Conservation (phyloP, 1,140 invertebrate genomes). For the Aphaenogaster ashmeadi region DNA sequence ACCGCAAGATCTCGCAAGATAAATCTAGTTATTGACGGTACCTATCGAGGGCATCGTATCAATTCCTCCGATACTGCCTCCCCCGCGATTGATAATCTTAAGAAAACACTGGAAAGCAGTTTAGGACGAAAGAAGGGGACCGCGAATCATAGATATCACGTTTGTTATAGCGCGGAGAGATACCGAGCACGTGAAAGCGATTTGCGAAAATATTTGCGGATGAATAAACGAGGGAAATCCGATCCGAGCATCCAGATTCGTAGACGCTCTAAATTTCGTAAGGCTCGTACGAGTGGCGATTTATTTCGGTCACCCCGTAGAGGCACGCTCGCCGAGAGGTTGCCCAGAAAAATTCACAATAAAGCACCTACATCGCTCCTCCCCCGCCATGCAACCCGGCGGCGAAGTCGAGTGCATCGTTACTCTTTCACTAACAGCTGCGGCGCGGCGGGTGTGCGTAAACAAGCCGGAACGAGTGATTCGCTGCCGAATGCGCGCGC, state of each 20-base stretch:
- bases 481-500: slow-evolving; percentile 31
- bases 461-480: slow-evolving; percentile 34
- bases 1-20: slow-evolving; percentile 16
- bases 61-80: background rate
- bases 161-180: background rate
- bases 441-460: slow-evolving; percentile 31
- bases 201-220: background rate
- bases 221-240: background rate
- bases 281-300: background rate
- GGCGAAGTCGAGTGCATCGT: slow-evolving; percentile 25
- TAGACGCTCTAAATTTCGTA: slow-evolving; percentile 18
- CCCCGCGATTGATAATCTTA: slow-evolving; percentile 12
- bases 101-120: background rate
- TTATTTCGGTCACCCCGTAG: slow-evolving; percentile 47
- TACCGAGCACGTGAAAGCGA: background rate
- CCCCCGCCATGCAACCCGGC: background rate
- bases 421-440: slow-evolving; percentile 28
- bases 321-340: background rate
- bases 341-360: slow-evolving; percentile 40
- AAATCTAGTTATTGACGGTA: slow-evolving; percentile 25
- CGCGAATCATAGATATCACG: background rate
- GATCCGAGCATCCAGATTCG: background rate
- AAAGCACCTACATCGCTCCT: slow-evolving; percentile 41
- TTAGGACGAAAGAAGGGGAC: background rate
- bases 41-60: background rate